Evolutionary conservation across 2,113 vertebrate species (phyloP).

Genomic region (Cephalopterus ornatus): DNA sequence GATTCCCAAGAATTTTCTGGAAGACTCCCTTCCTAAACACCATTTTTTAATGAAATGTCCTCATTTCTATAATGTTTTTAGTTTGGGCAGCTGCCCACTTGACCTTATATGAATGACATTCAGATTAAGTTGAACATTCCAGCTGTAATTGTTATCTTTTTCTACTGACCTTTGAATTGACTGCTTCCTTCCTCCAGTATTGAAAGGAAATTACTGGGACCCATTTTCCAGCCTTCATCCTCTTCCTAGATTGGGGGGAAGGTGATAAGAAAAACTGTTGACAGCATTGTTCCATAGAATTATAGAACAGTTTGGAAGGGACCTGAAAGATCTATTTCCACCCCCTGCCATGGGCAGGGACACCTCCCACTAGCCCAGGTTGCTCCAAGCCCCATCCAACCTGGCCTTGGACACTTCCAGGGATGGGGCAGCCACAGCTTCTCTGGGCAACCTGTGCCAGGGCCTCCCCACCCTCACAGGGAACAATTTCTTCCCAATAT

Average conservation of each 20-base stretch:
- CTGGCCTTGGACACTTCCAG: neutral
- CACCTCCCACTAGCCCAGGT: neutral
- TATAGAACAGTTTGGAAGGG: neutral
- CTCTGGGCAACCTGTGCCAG: neutral
- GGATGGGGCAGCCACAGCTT: neutral
- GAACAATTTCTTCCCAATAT: too few relatives aligned
- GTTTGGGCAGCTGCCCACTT: neutral
- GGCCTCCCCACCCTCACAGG: too few relatives aligned
- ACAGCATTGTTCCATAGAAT: neutral
- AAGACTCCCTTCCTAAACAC: neutral
- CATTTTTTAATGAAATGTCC: neutral
- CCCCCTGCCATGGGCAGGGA: neutral
- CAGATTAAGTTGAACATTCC: neutral
- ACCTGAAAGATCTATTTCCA: neutral
- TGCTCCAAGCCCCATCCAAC: neutral
- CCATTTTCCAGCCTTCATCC: slow-evolving; percentile 82
- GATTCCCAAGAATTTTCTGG: neutral
- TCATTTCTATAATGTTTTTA: neutral
- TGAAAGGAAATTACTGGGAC: slow-evolving; percentile 83
- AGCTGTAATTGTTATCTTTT: neutral
- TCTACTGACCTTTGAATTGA: slow-evolving; percentile 79
- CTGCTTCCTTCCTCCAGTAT: slow-evolving; percentile 75
- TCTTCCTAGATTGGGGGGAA: slow-evolving; percentile 61
- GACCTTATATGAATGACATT: neutral
- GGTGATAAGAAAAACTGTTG: neutral